Evolutionary conservation across 2,113 vertebrate genomes (phyloP).

Genomic region (Nesospiza acunhae): DNA sequence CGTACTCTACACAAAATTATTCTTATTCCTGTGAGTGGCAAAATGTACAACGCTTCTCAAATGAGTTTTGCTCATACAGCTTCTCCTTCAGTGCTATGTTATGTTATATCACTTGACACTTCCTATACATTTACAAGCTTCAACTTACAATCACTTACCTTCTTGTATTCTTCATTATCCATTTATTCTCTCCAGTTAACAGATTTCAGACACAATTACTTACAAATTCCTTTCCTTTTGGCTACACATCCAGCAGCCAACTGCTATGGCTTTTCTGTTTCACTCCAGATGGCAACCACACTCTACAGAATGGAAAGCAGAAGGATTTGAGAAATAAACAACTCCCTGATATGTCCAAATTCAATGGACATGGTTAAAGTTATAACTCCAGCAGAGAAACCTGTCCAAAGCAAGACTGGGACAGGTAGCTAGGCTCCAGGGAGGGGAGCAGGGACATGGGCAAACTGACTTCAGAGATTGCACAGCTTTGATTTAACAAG

Average conservation of each 20-base stretch:
- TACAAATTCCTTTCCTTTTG: neutral
- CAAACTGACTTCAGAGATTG: neutral
- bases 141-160: neutral
- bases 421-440: neutral
- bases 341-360: neutral
- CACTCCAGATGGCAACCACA: neutral
- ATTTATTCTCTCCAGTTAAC: neutral
- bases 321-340: neutral
- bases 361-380: neutral
- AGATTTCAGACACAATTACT: neutral
- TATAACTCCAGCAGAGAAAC: neutral
- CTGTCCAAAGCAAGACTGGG: neutral
- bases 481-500: neutral
- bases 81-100: neutral
- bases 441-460: neutral
- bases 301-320: neutral
- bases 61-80: neutral
- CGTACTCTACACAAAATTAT: neutral
- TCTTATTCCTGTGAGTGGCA: neutral
- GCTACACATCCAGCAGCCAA: neutral
- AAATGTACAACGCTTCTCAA: neutral
- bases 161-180: neutral
- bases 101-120: neutral
- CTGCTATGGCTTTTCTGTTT: neutral
- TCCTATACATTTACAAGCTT: neutral